A percentile compares a stretch with the other conserved stretches of the same genome.
Evolutionary conservation across 1,140 invertebrate species (phyloP).

Genomic region (Aphidius ervi): DNA sequence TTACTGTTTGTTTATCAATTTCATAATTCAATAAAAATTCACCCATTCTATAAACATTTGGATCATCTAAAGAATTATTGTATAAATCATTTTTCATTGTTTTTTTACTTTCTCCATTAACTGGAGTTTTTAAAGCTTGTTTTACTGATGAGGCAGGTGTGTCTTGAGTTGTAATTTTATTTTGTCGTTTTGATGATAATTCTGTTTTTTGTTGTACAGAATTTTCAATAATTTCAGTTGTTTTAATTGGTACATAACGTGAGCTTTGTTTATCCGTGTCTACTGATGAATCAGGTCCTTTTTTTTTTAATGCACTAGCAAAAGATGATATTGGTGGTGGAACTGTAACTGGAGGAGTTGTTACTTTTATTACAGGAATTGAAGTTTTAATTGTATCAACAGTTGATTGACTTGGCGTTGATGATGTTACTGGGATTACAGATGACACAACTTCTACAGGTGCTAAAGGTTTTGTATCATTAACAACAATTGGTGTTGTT

Average conservation of each 20-base stretch:
- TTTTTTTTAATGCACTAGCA: slow-evolving; percentile 15
- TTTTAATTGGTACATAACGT: too few species aligned
- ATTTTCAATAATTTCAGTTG: too few species aligned
- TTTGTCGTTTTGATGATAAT: too few species aligned
- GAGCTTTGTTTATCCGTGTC: too few species aligned
- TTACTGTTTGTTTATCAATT: slow-evolving; percentile 68
- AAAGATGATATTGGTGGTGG: neutral
- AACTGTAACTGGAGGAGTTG: neutral
- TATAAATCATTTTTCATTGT: slow-evolving; percentile 15
- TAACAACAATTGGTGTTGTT: neutral
- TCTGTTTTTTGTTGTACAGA: too few species aligned
- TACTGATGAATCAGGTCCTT: neutral
- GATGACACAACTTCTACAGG: too few species aligned
- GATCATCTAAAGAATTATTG: slow-evolving; percentile 54
- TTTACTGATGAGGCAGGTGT: slow-evolving; percentile 17
- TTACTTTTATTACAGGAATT: too few species aligned
- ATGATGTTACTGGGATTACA: too few species aligned
- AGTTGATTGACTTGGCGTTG: too few species aligned
- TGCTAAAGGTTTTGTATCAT: too few species aligned
- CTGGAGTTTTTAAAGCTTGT: slow-evolving; percentile 23
- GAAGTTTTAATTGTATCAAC: too few species aligned
- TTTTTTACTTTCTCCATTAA: slow-evolving; percentile 30
- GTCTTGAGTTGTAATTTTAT: too few species aligned
- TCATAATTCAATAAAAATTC: slow-evolving; percentile 70
- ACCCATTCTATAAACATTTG: slow-evolving; percentile 62